Base-by-base conservation (phyloP, 2,113 vertebrate species). In the Chlamydotis undulata region DNA sequence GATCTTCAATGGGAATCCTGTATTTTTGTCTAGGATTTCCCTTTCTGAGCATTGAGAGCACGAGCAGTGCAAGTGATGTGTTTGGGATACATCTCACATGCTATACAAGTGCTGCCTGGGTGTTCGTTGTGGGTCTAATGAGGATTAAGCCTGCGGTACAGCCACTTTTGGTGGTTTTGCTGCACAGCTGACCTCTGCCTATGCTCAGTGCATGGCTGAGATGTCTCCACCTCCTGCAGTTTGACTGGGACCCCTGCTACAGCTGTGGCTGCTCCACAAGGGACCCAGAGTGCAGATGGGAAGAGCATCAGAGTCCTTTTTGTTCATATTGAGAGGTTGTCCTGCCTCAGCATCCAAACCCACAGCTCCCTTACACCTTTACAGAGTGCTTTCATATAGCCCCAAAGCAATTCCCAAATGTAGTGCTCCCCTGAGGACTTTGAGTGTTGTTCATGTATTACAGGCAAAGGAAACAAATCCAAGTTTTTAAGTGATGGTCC, bases 101-200 rank as follows among this genome's bases (percentile, higher is more conserved):
- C 24, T 2, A 2, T 7, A 2, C 50, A 26, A 39, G n/a, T 2
- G 18, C 3, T 69, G 26, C 65, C 68, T 0, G 0, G 2, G 3
- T 49, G 50, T 35, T 24, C 28, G 55, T 4, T 8, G 14, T 73
- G 75, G 23, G 25, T 12, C 45, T 19, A 3, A 8, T 26, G 21
- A 1, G 1, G 39, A 7, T 14, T 26, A 7, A 85, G 11, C 29
- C 61, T 39, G 33, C 0, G 1, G 15, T 53, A 65, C 18, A 21
- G 8, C 17, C 74, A 6, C 37, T 52, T 39, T 0, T 3, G 73
- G 26, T 55, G 63, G 29, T 16, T 76, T 9, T 83, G 55, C 31
- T 2, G 1, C 70, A 24, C 41, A 52, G 75, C 47, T 77, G 83
- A 29, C 9, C 41, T 47, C 59, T 50, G 55, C 28, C 56, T 70